These are phyloP conservation scores for Ips nitidus DNA, from an alignment of 1,140 invertebrate genomes.

Conservation along the genomic window DNA sequence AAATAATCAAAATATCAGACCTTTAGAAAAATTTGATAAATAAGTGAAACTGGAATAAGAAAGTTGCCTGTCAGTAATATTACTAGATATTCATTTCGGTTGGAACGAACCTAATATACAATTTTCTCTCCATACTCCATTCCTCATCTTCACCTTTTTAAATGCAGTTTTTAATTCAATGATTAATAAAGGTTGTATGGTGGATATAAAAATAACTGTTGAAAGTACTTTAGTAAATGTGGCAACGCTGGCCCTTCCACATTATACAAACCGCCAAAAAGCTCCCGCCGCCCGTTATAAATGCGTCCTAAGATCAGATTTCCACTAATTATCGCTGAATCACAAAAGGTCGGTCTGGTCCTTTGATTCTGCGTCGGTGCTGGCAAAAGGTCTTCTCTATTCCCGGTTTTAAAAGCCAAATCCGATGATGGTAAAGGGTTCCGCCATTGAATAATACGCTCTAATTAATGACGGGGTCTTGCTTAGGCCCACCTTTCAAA, in stretches of 20 bases:
- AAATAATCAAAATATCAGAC: too few species aligned
- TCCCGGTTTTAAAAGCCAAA: constrained; percentile 5
- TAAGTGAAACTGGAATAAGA: too few species aligned
- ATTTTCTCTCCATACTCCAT: too few species aligned
- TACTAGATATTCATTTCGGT: too few species aligned
- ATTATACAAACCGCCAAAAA: constrained; percentile 6
- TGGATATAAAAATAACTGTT: too few species aligned
- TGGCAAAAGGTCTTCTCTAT: constrained; percentile 2
- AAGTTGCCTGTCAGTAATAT: too few species aligned
- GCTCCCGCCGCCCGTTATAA: constrained; percentile 3
- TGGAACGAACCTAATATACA: too few species aligned
- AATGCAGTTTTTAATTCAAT: too few species aligned
- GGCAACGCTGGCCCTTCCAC: not conserved
- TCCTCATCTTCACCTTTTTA: too few species aligned
- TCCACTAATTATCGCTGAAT: constrained; percentile 22
- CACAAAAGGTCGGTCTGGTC: constrained; percentile 18
- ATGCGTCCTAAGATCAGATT: constrained; percentile 16
- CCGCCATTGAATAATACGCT: not conserved
- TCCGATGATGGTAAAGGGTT: constrained; percentile 13
- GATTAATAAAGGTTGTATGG: too few species aligned
- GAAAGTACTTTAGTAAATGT: not conserved
- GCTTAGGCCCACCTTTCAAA: not conserved
- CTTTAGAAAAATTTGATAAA: too few species aligned
- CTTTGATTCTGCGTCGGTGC: constrained; percentile 9
- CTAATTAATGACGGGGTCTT: not conserved